These are phyloP conservation scores for Entelurus aequoreus DNA, from an alignment of 2,113 vertebrate species.

Conservation along the genomic window DNA sequence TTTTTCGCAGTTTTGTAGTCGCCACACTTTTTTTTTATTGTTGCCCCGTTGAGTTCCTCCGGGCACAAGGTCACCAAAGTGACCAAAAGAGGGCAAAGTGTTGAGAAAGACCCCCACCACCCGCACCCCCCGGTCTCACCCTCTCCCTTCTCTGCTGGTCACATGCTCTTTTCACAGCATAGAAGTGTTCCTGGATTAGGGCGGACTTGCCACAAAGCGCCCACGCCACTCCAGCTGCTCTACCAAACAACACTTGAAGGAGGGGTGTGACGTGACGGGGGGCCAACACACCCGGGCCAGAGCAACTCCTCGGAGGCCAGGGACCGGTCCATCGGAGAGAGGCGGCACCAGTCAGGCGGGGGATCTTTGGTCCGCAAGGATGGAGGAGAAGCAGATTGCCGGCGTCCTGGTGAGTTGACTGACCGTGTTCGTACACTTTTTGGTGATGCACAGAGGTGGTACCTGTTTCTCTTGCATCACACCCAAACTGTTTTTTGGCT, in stretches of 20 bases:
- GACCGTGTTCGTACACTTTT: slow-evolving; percentile 7
- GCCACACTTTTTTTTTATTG: background rate
- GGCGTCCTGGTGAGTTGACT: slow-evolving; percentile 70
- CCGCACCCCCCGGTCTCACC: slow-evolving; percentile 9
- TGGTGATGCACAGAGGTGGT: background rate
- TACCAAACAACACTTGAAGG: slow-evolving; percentile 52
- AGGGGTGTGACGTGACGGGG: slow-evolving; percentile 36
- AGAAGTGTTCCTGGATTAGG: slow-evolving; percentile 79
- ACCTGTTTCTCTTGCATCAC: background rate
- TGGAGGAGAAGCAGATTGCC: slow-evolving; percentile 72
- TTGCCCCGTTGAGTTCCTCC: background rate
- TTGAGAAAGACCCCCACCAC: slow-evolving; percentile 52
- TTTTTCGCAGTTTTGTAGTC: background rate
- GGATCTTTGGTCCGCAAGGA: slow-evolving; percentile 67
- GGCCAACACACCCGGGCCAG: slow-evolving; percentile 45
- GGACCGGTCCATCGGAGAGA: slow-evolving; percentile 34
- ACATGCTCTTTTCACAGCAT: slow-evolving; percentile 77
- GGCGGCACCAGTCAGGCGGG: slow-evolving; percentile 44
- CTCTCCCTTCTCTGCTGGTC: slow-evolving; percentile 57
- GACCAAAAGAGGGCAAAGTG: slow-evolving; percentile 31
- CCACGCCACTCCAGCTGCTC: slow-evolving; percentile 65
- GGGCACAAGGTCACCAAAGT: slow-evolving; percentile 2
- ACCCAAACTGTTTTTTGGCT: background rate
- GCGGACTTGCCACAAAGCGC: slow-evolving; percentile 73
- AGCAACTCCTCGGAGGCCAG: slow-evolving; percentile 30